These are phyloP conservation scores for Gallinago stenura DNA, from an alignment of 2,797 vertebrate genomes.

Conservation along the genomic window DNA sequence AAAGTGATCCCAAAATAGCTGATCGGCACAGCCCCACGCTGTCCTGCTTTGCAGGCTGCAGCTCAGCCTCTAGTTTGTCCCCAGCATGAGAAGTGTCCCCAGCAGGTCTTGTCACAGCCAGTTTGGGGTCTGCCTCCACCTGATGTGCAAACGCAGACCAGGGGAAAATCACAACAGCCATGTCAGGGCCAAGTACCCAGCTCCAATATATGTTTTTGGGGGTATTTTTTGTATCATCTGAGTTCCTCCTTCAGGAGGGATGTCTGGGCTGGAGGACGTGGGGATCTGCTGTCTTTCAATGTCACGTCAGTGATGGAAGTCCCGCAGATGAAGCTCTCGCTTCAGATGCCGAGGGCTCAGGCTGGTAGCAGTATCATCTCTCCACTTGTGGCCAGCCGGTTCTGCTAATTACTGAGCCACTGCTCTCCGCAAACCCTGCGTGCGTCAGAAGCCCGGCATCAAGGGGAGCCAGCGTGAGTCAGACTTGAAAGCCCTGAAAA, in stretches of 20 bases:
- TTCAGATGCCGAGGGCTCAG: neutral
- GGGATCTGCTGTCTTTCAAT: neutral
- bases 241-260: neutral
- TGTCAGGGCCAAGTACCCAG: neutral
- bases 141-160: rapidly evolving
- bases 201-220: neutral
- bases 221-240: neutral
- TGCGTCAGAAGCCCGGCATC: neutral
- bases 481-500: neutral
- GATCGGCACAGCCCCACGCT: neutral
- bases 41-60: neutral
- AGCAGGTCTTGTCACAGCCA: neutral
- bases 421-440: neutral
- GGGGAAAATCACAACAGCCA: neutral
- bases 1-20: neutral
- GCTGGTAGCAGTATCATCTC: neutral
- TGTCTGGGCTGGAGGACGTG: neutral
- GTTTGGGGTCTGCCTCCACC: neutral
- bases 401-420: neutral
- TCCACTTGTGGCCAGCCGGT: neutral
- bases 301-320: neutral
- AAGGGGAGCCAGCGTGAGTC: neutral
- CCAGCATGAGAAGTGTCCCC: neutral
- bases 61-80: neutral
- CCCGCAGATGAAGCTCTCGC: neutral